Percentiles rank a stretch among this genome's conserved stretches.
phyloP scores from a whole-genome alignment of 2,113 vertebrate genomes.

The Regulus satrapa region DNA sequence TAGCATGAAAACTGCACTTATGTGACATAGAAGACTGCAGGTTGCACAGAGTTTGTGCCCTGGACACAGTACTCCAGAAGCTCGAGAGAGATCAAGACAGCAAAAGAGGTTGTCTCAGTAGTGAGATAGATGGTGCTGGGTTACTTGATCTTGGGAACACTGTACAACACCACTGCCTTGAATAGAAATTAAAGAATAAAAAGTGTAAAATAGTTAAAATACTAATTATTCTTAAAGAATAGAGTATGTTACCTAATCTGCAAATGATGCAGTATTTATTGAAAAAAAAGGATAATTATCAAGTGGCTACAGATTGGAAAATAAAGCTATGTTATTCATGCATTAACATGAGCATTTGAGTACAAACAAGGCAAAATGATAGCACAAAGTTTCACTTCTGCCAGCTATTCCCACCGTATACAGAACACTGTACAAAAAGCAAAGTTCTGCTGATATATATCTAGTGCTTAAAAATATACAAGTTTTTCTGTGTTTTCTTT shows the following conservation, averaged over 20 bases:
- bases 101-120: background rate
- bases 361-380: background rate
- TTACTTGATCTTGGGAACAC: background rate
- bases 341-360: background rate
- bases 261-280: background rate
- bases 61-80: background rate
- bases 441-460: background rate
- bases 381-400: background rate
- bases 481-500: background rate
- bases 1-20: background rate
- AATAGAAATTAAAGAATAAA: background rate
- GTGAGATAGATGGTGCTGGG: background rate
- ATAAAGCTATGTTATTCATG: background rate
- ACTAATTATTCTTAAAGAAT: background rate
- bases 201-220: background rate
- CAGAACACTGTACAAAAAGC: background rate
- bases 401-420: background rate
- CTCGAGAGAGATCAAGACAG: background rate
- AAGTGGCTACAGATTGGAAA: background rate
- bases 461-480: background rate
- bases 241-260: background rate
- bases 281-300: background rate
- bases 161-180: background rate
- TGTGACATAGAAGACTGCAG: background rate
- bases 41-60: background rate